phyloP scores from a whole-genome alignment of 2,888 invertebrate genomes.

The Tiliacea citrago region DNA sequence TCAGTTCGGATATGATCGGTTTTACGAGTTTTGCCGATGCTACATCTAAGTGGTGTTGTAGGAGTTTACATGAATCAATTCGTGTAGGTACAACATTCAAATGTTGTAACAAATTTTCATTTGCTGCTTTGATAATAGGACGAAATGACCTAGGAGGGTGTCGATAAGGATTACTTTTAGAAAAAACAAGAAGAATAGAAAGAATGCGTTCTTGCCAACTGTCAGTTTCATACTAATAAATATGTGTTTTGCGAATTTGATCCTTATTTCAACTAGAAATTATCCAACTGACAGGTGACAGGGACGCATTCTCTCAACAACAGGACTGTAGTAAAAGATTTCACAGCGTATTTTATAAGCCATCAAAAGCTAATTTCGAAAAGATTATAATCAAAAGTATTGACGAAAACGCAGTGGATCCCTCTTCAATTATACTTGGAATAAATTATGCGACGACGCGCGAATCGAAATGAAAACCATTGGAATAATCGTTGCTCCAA shows the following conservation, averaged over 20 bases:
- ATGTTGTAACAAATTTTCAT: neutral
- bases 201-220: too few species aligned
- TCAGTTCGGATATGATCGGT: too few species aligned
- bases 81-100: neutral
- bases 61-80: neutral
- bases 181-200: neutral
- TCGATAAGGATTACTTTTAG: neutral
- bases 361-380: conserved; percentile 36
- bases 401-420: conserved; percentile 61
- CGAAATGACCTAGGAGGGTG: neutral
- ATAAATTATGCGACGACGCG: conserved; percentile 81
- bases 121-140: neutral
- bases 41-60: too few species aligned
- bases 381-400: conserved; percentile 50
- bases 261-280: too few species aligned
- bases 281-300: too few species aligned
- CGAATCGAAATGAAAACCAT: conserved; percentile 77
- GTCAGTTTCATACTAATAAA: too few species aligned
- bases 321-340: neutral
- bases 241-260: too few species aligned
- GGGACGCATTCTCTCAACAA: too few species aligned
- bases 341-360: neutral
- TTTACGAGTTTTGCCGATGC: too few species aligned
- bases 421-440: conserved; percentile 80
- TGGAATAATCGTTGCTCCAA: conserved; percentile 80